Conservation (phyloP, 2,888 invertebrate species). For the Bursaphelenchus okinawaensis region DNA sequence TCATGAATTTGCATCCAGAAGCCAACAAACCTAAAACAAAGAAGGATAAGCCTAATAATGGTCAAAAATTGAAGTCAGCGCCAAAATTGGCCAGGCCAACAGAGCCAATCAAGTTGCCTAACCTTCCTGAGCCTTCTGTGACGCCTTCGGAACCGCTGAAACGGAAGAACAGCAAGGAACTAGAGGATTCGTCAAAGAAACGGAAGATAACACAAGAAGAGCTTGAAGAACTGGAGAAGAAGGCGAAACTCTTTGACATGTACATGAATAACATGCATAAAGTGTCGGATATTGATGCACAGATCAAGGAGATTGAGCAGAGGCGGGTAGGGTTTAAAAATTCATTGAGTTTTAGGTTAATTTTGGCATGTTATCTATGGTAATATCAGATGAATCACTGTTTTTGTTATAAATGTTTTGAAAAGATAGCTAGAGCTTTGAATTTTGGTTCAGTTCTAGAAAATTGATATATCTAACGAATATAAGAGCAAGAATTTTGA, state of each 20-base stretch:
- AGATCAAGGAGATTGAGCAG: slow-evolving; percentile 1
- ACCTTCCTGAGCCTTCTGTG: background rate
- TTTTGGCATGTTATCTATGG: no score
- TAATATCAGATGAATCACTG: no score
- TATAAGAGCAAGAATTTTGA: no score
- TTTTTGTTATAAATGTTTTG: background rate
- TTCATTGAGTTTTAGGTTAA: background rate
- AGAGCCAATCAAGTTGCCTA: background rate
- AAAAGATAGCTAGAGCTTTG: no score
- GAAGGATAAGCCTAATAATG: background rate
- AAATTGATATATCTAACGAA: no score
- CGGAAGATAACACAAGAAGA: background rate
- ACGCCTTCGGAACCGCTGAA: no score
- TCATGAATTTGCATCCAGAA: slow-evolving; percentile 1
- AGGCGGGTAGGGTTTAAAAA: background rate
- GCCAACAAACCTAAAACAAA: background rate
- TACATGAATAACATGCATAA: background rate
- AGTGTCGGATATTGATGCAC: slow-evolving; percentile 9
- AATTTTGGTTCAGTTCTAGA: no score
- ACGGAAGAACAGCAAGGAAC: background rate
- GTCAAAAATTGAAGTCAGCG: no score
- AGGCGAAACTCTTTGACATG: background rate
- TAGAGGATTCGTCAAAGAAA: background rate
- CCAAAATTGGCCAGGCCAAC: background rate
- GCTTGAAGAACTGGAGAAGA: background rate